Conservation (phyloP, 2,797 vertebrate species). For the Pangasius macronema region DNA sequence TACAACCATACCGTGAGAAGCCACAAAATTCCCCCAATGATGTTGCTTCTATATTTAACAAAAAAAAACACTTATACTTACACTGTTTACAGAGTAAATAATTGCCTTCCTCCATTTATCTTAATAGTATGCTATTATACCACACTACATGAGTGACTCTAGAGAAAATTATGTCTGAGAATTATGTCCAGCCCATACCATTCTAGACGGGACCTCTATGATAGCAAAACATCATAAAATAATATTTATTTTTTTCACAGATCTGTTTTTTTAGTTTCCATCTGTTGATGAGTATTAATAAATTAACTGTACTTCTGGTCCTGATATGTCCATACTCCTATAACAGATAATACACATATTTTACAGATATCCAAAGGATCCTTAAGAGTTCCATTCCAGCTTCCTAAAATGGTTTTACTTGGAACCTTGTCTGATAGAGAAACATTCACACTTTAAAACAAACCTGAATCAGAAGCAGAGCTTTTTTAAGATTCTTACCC, state of each 20-base stretch:
- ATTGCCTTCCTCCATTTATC: background rate
- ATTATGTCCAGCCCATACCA: background rate
- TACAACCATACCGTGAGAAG: background rate
- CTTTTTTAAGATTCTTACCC: slow-evolving; percentile 11
- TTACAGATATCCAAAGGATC: background rate
- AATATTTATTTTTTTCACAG: background rate
- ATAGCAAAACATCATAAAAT: background rate
- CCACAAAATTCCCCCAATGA: background rate
- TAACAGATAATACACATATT: background rate
- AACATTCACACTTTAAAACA: slow-evolving; percentile 14
- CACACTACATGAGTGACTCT: background rate
- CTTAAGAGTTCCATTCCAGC: background rate
- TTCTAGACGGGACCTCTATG: too few relatives aligned
- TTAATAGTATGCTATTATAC: slow-evolving; percentile 17
- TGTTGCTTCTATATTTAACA: background rate
- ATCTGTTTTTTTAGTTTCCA: background rate
- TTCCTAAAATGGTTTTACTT: slow-evolving; percentile 4
- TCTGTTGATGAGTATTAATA: background rate
- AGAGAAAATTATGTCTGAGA: background rate
- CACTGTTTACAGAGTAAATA: background rate
- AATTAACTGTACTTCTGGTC: background rate
- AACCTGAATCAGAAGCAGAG: slow-evolving; percentile 24
- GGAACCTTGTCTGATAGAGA: background rate
- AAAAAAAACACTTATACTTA: background rate
- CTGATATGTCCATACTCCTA: background rate